Percentiles rank a stretch among this genome's conserved stretches.
Evolutionary conservation across 2,888 invertebrate species (phyloP).

Genomic region (Rhagonycha fulva): DNA sequence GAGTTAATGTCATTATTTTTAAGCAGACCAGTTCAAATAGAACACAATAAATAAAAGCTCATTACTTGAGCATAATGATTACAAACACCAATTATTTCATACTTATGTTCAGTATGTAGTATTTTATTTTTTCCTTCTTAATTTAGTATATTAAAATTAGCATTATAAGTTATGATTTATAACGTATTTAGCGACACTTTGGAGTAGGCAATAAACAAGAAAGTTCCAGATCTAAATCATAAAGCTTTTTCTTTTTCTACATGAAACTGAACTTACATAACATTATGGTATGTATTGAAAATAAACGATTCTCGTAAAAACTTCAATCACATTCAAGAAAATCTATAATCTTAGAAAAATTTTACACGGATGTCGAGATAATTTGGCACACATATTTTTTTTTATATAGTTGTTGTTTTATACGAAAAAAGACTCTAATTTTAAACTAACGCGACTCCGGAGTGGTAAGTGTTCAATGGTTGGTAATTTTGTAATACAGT

Average conservation of each 20-base stretch:
- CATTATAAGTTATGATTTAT: too few relatives aligned
- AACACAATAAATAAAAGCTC: neutral
- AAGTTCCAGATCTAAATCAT: too few relatives aligned
- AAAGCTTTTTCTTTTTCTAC: too few relatives aligned
- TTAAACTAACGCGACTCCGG: too few relatives aligned
- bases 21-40: neutral
- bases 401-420: neutral
- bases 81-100: neutral
- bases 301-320: neutral
- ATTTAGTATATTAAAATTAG: neutral
- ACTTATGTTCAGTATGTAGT: neutral
- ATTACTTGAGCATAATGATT: neutral
- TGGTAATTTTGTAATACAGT: too few relatives aligned
- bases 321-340: neutral
- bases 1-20: constrained; percentile 4
- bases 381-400: neutral
- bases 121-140: neutral
- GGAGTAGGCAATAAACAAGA: too few relatives aligned
- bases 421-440: neutral
- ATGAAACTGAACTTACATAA: too few relatives aligned
- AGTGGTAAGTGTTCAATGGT: too few relatives aligned
- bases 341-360: too few relatives aligned
- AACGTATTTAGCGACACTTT: too few relatives aligned
- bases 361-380: neutral
- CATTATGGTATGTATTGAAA: too few relatives aligned